A percentile compares a stretch with the other conserved stretches of the same genome.
Evolutionary conservation across 2,113 vertebrate genomes (phyloP).

Genomic region (Lophotis ruficrista): DNA sequence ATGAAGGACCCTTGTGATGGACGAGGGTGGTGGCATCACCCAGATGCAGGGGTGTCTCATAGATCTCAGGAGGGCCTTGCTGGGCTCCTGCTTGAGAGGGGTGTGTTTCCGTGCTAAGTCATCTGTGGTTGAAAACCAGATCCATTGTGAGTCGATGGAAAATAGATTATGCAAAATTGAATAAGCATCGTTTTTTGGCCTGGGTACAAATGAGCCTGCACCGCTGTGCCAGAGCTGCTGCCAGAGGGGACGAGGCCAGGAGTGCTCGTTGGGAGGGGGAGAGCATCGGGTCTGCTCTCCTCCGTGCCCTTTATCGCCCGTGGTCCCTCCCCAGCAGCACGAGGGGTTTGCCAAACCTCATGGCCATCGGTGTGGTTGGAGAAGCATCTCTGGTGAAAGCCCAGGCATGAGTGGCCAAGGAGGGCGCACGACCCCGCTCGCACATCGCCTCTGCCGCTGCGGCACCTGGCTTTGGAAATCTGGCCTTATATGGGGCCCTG

Average conservation of each 20-base stretch:
- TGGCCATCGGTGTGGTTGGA: not conserved
- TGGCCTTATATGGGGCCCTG: slow-evolving; percentile 71
- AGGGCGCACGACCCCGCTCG: accelerated
- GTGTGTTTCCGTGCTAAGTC: slow-evolving; percentile 36
- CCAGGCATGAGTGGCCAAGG: not conserved
- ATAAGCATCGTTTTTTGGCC: slow-evolving; percentile 55
- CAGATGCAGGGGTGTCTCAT: not conserved
- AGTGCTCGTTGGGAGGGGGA: not conserved
- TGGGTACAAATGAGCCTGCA: not conserved
- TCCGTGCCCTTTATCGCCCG: not conserved
- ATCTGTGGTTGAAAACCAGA: slow-evolving; percentile 52
- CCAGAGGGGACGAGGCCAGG: not conserved
- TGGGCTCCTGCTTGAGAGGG: not conserved
- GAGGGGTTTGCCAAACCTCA: not conserved
- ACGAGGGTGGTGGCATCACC: not conserved
- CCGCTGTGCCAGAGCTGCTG: not conserved
- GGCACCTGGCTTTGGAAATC: slow-evolving; percentile 62
- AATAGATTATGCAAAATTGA: slow-evolving; percentile 57
- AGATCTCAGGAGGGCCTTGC: not conserved
- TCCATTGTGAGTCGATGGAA: slow-evolving; percentile 55
- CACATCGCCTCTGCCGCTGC: not conserved
- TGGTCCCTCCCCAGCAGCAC: not conserved
- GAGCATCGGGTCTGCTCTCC: not conserved
- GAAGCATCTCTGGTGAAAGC: not conserved
- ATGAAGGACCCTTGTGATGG: not conserved